A percentile compares a stretch with the other conserved stretches of the same genome.
Evolutionary conservation across 2,797 vertebrate species (phyloP).

Genomic region (Bovichtus variegatus): DNA sequence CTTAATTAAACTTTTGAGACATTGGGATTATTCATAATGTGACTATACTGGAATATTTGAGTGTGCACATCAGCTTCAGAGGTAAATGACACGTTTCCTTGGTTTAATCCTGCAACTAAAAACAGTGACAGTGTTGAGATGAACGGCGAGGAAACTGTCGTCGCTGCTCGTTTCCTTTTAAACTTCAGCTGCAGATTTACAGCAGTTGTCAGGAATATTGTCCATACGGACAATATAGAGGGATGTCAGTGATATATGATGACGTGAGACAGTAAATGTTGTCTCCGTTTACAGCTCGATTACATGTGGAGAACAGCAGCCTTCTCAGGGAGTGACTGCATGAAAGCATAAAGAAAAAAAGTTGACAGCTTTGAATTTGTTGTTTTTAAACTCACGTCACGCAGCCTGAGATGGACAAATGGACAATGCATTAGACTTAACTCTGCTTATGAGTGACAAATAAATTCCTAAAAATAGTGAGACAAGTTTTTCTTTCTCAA

Average conservation of each 20-base stretch:
- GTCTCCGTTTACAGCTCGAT: conserved; percentile 61
- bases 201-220: conserved; percentile 57
- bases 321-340: conserved; percentile 7
- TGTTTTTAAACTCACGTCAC: not conserved
- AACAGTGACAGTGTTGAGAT: conserved; percentile 7
- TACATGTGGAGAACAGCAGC: conserved; percentile 40
- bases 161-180: conserved; percentile 55
- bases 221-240: conserved; percentile 23
- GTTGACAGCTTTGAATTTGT: conserved; percentile 17
- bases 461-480: not conserved
- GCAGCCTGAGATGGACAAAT: not conserved
- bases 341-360: not conserved
- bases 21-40: not conserved
- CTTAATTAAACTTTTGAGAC: not conserved
- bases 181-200: conserved; percentile 67
- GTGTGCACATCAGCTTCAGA: not conserved
- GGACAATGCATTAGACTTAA: not conserved
- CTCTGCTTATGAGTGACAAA: not conserved
- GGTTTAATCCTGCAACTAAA: not conserved
- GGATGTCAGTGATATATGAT: conserved; percentile 56
- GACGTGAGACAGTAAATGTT: conserved; percentile 50
- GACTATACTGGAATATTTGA: not conserved
- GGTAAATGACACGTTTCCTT: not conserved
- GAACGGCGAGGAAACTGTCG: conserved; percentile 56
- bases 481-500: not conserved